Base-by-base conservation (phyloP, 2,888 invertebrate species). In the Isoperla grammatica region DNA sequence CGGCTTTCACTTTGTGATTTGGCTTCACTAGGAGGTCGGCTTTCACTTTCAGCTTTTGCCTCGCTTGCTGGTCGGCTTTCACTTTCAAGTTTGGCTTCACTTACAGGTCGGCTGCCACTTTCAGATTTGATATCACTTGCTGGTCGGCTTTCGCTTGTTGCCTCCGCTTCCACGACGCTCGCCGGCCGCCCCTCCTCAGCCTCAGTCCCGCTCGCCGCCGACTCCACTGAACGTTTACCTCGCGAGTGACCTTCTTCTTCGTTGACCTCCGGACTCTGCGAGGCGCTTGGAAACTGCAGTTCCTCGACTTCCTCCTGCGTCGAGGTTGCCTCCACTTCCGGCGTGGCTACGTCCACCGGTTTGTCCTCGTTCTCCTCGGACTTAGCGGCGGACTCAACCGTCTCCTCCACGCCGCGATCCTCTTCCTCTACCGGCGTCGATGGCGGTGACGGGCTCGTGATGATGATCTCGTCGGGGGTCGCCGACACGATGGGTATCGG, bases 11-110 rank as follows among this genome's bases (percentile, higher is more conserved):
- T n/a, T n/a, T n/a, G n/a, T n/a, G n/a, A n/a, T n/a, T n/a, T n/a
- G n/a, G 8, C 29, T 29, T 29, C 29, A 8, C 29, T 29, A 6
- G 29, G 5, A 29, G 29, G 29, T 29, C 29, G 29, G 8, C 29
- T 29, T 29, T 29, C 29, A 29, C 29, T 29, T n/a, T 55, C 55
- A 6, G 12, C 23, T 20, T 42, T 55, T 11, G 11, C 42, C 6
- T 11, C 55, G 39, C 55, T 55, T 5, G 19, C 22, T 40, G 55
- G 55, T 42, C 55, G 19, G 19, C 42, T 42, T 40, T 29, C 29
- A 6, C 5, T 29, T 29, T 29, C 29, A 29, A 8, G 29, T 29
- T 29, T 8, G 5, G 4, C 8, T 8, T 29, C 29, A 2, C 48
- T 29, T 8, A 5, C 4, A 29, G 29, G 29, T 29, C 29, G 3